These are phyloP conservation scores for Gymnobelideus leadbeateri DNA, from an alignment of 2,113 vertebrate species.

Conservation along the genomic window DNA sequence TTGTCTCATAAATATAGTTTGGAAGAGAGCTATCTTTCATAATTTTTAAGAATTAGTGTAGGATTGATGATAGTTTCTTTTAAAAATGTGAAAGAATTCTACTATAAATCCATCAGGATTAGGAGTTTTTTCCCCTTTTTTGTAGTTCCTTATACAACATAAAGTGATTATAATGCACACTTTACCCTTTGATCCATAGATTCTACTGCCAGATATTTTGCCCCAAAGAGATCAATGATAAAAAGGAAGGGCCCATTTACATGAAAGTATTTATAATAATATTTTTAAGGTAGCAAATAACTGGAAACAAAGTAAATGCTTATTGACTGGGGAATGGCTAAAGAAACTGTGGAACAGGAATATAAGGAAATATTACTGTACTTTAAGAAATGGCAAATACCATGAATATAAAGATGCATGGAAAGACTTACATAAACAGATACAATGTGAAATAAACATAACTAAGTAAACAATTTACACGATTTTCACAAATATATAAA, in stretches of 20 bases:
- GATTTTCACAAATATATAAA: not conserved
- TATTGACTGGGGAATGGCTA: not conserved
- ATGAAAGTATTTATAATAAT: not conserved
- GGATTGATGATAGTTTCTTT: not conserved
- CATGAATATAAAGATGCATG: not conserved
- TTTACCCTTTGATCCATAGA: not conserved
- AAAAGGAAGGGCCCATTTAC: not conserved
- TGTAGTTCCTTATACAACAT: not conserved
- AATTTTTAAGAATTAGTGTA: not conserved
- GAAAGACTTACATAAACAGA: not conserved
- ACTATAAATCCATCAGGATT: not conserved
- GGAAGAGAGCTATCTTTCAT: not conserved
- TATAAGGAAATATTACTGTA: not conserved
- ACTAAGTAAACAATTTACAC: not conserved
- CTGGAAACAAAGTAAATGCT: not conserved
- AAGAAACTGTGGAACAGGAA: not conserved
- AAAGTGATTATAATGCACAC: not conserved
- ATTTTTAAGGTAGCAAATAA: not conserved
- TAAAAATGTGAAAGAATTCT: not conserved
- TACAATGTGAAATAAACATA: not conserved
- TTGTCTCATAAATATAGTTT: not conserved
- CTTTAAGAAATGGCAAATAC: not conserved
- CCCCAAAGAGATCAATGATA: not conserved
- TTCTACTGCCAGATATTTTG: not conserved
- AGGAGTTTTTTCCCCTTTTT: not conserved